phyloP scores from a whole-genome alignment of 2,113 vertebrate species.

The Microcebus tavaratra region DNA sequence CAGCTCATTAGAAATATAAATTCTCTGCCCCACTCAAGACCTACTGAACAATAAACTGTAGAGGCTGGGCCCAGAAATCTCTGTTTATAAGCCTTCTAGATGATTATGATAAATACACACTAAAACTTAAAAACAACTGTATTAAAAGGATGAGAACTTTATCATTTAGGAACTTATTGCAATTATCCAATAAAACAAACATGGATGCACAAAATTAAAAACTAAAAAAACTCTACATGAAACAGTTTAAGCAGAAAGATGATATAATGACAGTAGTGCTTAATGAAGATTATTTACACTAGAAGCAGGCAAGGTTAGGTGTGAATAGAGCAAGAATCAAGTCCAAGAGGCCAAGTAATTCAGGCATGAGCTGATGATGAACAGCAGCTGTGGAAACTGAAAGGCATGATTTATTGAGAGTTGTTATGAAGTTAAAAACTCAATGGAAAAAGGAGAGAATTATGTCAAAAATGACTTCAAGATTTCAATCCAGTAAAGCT shows the following conservation, averaged over 20 bases:
- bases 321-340: background rate
- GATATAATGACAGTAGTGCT: background rate
- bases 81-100: background rate
- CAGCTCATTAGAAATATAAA: background rate
- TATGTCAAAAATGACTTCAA: background rate
- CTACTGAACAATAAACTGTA: background rate
- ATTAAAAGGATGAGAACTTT: background rate
- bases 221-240: background rate
- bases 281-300: background rate
- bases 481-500: background rate
- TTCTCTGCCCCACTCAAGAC: background rate
- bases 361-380: background rate
- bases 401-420: background rate
- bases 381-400: background rate
- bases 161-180: background rate
- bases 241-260: background rate
- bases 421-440: background rate
- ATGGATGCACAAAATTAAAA: background rate
- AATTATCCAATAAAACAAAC: slow-evolving; percentile 12
- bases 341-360: background rate
- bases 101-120: background rate
- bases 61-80: background rate
- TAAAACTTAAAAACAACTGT: background rate
- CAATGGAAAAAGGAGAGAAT: background rate
- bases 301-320: background rate